Evolutionary conservation across 1,140 invertebrate genomes (phyloP).

Genomic region (Eupristina koningsbergeri): DNA sequence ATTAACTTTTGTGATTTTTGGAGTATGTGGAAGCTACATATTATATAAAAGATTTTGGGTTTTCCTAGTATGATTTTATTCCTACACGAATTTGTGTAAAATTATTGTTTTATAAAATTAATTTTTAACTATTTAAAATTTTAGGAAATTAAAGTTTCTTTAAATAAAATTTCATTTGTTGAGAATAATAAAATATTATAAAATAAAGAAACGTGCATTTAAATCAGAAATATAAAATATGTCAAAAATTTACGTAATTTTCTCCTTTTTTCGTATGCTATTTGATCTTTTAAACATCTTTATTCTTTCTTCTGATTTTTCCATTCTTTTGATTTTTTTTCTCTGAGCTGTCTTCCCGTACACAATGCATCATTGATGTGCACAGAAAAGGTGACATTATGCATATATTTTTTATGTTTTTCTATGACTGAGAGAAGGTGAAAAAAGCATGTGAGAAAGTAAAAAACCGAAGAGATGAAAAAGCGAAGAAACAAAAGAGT

Average conservation of each 20-base stretch:
- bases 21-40: no score
- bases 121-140: no score
- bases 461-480: not conserved
- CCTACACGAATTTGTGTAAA: no score
- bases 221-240: not conserved
- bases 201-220: not conserved
- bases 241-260: slow-evolving; percentile 1
- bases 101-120: no score
- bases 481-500: not conserved
- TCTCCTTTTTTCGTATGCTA: not conserved
- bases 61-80: no score
- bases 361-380: slow-evolving; percentile 12
- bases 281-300: slow-evolving; percentile 24
- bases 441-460: not conserved
- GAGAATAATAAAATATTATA: no score
- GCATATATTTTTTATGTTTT: slow-evolving; percentile 36
- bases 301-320: slow-evolving; percentile 9
- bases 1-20: no score
- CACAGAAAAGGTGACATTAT: not conserved
- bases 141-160: no score
- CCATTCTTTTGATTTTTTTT: not conserved
- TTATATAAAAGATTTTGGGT: no score
- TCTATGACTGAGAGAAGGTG: not conserved
- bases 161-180: no score
- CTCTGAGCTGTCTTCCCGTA: not conserved